Evolutionary conservation across 2,797 vertebrate genomes (phyloP).

Genomic region (Etheostoma nigrum): DNA sequence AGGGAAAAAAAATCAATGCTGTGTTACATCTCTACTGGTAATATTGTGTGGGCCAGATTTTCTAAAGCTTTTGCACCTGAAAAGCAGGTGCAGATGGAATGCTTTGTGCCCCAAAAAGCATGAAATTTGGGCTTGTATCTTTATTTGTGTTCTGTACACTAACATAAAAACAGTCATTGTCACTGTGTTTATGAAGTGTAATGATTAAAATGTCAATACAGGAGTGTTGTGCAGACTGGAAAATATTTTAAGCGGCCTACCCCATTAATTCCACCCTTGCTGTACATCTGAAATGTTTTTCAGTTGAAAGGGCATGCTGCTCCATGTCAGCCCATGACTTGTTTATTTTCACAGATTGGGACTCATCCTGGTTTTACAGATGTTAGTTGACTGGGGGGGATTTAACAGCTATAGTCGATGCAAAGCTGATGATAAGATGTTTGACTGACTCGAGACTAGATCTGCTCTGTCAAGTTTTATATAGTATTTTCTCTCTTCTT

Average conservation of each 20-base stretch:
- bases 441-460: conserved; percentile 54
- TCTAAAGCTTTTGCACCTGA: not conserved
- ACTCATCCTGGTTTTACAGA: conserved; percentile 62
- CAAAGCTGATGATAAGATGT: conserved; percentile 55
- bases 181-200: not conserved
- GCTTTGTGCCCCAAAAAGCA: not conserved
- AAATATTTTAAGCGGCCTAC: conserved; percentile 43
- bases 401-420: conserved; percentile 52
- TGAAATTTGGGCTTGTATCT: not conserved
- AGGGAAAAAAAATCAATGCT: conserved; percentile 8
- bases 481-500: conserved; percentile 44
- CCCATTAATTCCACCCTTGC: conserved; percentile 38
- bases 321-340: conserved; percentile 45
- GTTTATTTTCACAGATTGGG: conserved; percentile 61
- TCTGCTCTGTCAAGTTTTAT: conserved; percentile 62
- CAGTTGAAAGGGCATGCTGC: conserved; percentile 38
- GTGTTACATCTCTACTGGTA: not conserved
- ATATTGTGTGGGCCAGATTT: not conserved
- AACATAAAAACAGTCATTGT: not conserved
- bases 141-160: conserved; percentile 5
- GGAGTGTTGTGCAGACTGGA: conserved; percentile 18
- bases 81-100: not conserved
- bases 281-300: conserved; percentile 30
- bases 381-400: conserved; percentile 50
- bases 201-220: conserved; percentile 39